phyloP scores from a whole-genome alignment of 2,113 vertebrate species.

The Alligator mississippiensis region DNA sequence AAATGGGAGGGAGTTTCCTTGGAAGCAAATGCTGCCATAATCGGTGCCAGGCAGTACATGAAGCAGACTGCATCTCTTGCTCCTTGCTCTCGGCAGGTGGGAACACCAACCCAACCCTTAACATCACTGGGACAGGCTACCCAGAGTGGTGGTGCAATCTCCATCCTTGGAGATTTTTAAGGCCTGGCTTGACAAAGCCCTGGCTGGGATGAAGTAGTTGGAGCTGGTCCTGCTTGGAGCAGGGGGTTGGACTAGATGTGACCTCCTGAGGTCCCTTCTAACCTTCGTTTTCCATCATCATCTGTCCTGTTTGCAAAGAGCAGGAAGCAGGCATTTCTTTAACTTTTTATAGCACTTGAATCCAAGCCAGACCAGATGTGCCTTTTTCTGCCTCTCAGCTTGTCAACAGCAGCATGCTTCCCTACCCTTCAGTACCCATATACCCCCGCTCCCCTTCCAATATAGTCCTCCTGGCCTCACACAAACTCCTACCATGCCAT shows the following conservation, averaged over 20 bases:
- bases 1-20: background rate
- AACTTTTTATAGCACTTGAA: background rate
- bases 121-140: no score
- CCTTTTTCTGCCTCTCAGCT: background rate
- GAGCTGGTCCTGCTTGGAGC: no score
- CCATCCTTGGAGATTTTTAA: no score
- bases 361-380: background rate
- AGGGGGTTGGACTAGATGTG: no score
- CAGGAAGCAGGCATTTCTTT: background rate
- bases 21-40: background rate
- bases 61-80: rapidly evolving
- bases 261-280: no score
- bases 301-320: rapidly evolving
- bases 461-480: background rate
- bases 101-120: background rate
- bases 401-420: background rate
- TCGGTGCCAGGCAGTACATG: background rate
- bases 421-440: rapidly evolving
- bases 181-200: no score
- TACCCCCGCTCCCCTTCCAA: background rate
- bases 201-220: no score
- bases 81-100: rapidly evolving
- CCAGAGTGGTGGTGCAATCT: no score
- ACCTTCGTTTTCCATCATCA: no score
- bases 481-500: background rate